These are phyloP conservation scores for Noctua comes DNA, from an alignment of 2,888 invertebrate species.

Conservation along the genomic window DNA sequence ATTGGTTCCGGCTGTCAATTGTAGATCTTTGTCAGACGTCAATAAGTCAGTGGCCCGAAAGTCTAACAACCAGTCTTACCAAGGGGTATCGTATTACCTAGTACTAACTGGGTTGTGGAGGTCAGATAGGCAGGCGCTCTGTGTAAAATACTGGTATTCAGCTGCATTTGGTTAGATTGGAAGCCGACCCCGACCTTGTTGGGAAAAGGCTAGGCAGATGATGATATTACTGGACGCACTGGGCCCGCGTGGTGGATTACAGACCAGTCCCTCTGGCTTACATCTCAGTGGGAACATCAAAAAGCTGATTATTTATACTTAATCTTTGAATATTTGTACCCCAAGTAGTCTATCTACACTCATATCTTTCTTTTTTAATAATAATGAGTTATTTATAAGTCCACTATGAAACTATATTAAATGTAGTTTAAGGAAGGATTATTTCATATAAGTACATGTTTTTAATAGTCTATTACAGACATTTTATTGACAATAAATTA, in stretches of 20 bases:
- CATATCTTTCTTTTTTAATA: not conserved
- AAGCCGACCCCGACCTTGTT: no score
- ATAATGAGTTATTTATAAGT: not conserved
- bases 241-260: not conserved
- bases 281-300: not conserved
- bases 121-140: no score
- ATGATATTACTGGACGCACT: not conserved
- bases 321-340: not conserved
- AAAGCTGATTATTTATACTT: not conserved
- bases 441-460: not conserved
- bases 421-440: not conserved
- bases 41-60: no score
- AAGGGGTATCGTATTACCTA: no score
- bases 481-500: not conserved
- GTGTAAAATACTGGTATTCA: no score
- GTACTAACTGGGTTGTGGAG: no score
- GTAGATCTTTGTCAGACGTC: no score
- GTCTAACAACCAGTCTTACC: no score
- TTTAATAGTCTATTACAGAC: not conserved
- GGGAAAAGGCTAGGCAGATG: no score
- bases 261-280: not conserved
- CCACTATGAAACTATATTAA: not conserved
- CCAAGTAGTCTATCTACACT: not conserved
- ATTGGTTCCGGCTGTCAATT: no score
- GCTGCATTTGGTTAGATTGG: no score